Conservation (phyloP, 1,140 invertebrate genomes). For the Archivesica marissinica region DNA sequence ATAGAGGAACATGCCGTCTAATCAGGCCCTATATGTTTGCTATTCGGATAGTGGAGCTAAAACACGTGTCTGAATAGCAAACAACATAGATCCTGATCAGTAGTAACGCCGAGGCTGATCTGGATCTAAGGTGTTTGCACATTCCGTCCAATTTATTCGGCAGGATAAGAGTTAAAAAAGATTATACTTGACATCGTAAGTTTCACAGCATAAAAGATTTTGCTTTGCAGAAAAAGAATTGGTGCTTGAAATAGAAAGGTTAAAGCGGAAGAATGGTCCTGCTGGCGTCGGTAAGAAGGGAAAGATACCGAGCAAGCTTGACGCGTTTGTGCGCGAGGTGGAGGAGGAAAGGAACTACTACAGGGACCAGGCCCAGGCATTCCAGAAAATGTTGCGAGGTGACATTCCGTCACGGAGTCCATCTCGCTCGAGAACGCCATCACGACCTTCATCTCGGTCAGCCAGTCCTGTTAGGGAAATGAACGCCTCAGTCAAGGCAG, state of each 20-base stretch:
- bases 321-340: conserved; percentile 81
- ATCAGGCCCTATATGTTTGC: too few species aligned
- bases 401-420: conserved; percentile 72
- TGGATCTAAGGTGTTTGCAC: too few species aligned
- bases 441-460: conserved; percentile 64
- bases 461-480: conserved; percentile 74
- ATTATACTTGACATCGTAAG: too few species aligned
- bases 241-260: conserved; percentile 82
- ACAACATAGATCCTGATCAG: too few species aligned
- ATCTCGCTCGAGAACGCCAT: conserved; percentile 66
- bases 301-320: conserved; percentile 80
- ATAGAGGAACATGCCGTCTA: too few species aligned
- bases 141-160: too few species aligned
- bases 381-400: conserved; percentile 78
- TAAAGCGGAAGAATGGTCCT: conserved; percentile 80
- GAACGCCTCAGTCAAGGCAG: conserved; percentile 65
- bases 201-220: neutral
- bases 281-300: conserved; percentile 66
- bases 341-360: conserved; percentile 84
- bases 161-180: too few species aligned
- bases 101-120: too few species aligned
- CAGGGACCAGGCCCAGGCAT: conserved; percentile 80
- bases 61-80: too few species aligned
- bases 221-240: conserved; percentile 82
- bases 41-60: too few species aligned